Evolutionary conservation across 2,888 invertebrate genomes (phyloP), one percentile per base, ranked within the genome.

Genomic region (Coelinius sp.): DNA sequence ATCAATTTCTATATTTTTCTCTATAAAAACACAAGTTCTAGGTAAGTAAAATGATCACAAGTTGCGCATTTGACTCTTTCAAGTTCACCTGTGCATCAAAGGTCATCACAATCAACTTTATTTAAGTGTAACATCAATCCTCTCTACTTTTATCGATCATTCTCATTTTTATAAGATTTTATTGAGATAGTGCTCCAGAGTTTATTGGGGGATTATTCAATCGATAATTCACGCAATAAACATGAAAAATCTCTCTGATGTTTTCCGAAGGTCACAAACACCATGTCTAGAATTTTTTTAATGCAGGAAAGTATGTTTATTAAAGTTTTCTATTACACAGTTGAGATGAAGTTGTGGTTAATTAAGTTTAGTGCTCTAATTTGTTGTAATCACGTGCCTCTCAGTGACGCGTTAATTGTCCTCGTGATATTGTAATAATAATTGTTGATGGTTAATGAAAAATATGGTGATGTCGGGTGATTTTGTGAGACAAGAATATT

Each of bases 31-130:
- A n/a, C 1, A 10, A 10, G 10, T 41, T 41, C n/a, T 0, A 41
- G 41, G 41, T 24, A 52, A 53, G 69, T 53, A 76, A 68, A 73
- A 74, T 76, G 68, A 74, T 75, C 76, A 74, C 73, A 41, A 31
- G 68, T 76, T 76, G 77, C 78, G 78, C 77, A 74, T 72, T 73
- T 56, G 53, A 41, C 59, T 14, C 20, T 25, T 75, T 65, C 74
- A 73, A 73, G 70, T 71, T 75, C 73, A 67, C 63, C 71, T 68
- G 52, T 31, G 68, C 49, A 70, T 68, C 20, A 62, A 72, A 73
- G 72, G 71, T 70, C 71, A 70, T 68, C 22, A 12, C 59, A 68
- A 59, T 59, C 59, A 59, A 31, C 59, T 31, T 31, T 59, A 59
- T 35, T 35, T 59, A 59, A 31, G 6, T 10, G 35, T 35, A 49